Evolutionary conservation across 2,888 invertebrate genomes (phyloP), one percentile per base, ranked within the genome.

Genomic region (Branchellion lobata): DNA sequence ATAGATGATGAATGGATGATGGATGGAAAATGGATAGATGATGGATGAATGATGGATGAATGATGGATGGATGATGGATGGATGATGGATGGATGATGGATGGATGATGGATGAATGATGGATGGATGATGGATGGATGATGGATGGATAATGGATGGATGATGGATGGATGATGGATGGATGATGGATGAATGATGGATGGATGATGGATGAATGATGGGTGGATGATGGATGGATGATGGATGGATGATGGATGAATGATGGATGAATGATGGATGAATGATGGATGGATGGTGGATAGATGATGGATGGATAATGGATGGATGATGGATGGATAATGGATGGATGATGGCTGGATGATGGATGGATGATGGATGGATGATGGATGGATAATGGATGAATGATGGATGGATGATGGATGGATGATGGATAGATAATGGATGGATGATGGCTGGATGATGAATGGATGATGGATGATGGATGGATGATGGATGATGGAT

Each of bases 401-500:
- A 11, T 65, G 65, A 65, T 11, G n/a, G 65, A 65, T 27, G n/a
- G 40, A 40, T 40, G 40, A 40, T 65, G 65, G 29, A 65, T 65
- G 65, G 29, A 65, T 65, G 65, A 65, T n/a, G 65, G 29, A n/a
- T 65, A n/a, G 29, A n/a, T 65, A n/a, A 65, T n/a, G 65, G 29
- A 69, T 8, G n/a, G 21, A 65, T 11, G 65, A 65, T 40, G 14
- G 40, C 3, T 65, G n/a, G 29, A 65, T 65, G n/a, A n/a, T n/a
- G n/a, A n/a, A n/a, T n/a, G 29, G 21, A 11, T 5, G 29, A 65
- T 65, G n/a, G 29, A 65, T 65, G 65, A n/a, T 65, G 65, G 29
- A 65, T 65, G 65, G n/a, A n/a, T 65, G 24, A 65, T 14, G 24
- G n/a, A 65, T 65, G 65, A 69, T 69, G 31, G 27, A 69, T 69